Base-by-base conservation (phyloP, 2,888 invertebrate species). In the Agapostemon virescens region DNA sequence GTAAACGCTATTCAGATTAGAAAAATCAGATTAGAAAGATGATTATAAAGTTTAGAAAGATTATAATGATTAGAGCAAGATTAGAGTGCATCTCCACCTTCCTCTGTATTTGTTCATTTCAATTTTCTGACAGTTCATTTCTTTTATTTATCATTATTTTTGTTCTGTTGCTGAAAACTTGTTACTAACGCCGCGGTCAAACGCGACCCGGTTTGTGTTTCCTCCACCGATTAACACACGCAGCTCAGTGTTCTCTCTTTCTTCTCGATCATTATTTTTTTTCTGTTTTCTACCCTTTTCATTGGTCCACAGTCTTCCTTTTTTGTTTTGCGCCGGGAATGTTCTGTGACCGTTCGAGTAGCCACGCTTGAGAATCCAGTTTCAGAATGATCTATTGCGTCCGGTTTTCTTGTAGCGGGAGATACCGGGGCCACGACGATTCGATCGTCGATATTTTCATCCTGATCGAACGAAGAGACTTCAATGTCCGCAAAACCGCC, bases 111-210 rank as follows among this genome's bases (percentile, higher is more conserved):
- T n/a, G n/a, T n/a, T n/a, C n/a, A n/a, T n/a, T n/a, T n/a, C n/a
- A n/a, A n/a, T n/a, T 33, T 13, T 77, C 49, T 3, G 49, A n/a
- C n/a, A n/a, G 49, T 49, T 11, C 9, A n/a, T 36, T 42, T 71
- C 13, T 63, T 71, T 61, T 61, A 58, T 58, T 30, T 69, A 13
- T 23, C 58, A n/a, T 52, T 68, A n/a, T 38, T 36, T 58, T 79
- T 40, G n/a, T n/a, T 61, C 42, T 67, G 63, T 81, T 74, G 76
- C 76, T 82, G 69, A 73, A n/a, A 61, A 63, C 69, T 70, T 73
- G 69, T 63, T 52, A 82, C 82, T 82, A 80, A 81, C 71, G 42
- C 30, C 58, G 67, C 36, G 45, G 49, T 69, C 52, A 15, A 33
- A 58, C 49, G 26, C 38, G 70, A 66, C 45, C 20, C 38, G 61